Conservation (phyloP, 2,888 invertebrate species). For the Chaetogeoica ovagalla region DNA sequence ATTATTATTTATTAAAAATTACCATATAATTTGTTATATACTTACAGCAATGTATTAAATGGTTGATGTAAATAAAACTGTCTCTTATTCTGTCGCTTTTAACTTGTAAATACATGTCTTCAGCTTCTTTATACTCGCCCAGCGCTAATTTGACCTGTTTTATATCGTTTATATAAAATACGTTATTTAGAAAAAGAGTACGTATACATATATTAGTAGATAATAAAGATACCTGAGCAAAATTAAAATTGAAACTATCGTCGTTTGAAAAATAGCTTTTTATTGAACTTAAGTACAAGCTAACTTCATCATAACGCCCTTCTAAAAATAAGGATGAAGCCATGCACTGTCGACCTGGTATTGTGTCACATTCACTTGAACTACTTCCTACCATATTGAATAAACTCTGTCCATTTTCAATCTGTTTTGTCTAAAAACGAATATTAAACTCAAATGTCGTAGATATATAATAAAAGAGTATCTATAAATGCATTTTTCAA, state of each 20-base stretch:
- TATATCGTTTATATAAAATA: neutral
- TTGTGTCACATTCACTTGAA: slow-evolving; percentile 95
- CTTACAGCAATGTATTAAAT: slow-evolving; percentile 81
- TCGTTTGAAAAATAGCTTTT: slow-evolving; percentile 93
- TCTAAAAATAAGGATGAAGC: slow-evolving; percentile 94
- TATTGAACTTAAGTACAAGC: slow-evolving; percentile 94
- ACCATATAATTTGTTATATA: slow-evolving; percentile 54
- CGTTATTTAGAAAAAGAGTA: slow-evolving; percentile 8
- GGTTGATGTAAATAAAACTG: slow-evolving; percentile 85
- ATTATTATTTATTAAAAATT: neutral
- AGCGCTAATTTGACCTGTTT: slow-evolving; percentile 83
- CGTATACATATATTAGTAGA: too few relatives aligned
- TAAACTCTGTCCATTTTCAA: slow-evolving; percentile 94
- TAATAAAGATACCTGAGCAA: slow-evolving; percentile 68
- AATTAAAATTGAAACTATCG: slow-evolving; percentile 85
- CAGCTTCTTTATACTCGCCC: slow-evolving; percentile 92
- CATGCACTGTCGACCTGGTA: slow-evolving; percentile 97
- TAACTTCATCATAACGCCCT: slow-evolving; percentile 92
- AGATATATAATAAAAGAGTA: neutral
- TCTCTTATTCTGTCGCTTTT: slow-evolving; percentile 80
- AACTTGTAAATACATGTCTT: slow-evolving; percentile 83
- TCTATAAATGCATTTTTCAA: neutral
- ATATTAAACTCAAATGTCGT: neutral
- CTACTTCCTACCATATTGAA: slow-evolving; percentile 96
- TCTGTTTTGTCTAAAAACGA: slow-evolving; percentile 77